Percentiles rank a stretch among this genome's conserved stretches.
These are phyloP conservation scores for Eristalinus aeneus DNA, from an alignment of 2,888 invertebrate species.

Conservation along the genomic window DNA sequence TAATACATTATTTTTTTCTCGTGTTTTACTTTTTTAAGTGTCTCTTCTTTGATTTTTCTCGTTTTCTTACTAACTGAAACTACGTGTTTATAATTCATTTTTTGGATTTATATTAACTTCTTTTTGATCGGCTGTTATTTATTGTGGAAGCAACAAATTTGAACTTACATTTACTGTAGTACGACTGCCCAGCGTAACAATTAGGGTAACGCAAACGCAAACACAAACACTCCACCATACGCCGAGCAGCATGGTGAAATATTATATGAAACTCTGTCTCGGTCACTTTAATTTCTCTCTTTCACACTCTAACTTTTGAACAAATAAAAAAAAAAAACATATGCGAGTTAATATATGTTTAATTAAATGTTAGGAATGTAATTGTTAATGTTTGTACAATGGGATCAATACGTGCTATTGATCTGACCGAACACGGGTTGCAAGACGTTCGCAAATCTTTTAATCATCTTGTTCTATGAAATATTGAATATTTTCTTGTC, in stretches of 20 bases:
- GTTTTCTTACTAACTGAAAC: constrained; percentile 33
- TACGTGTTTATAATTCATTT: constrained; percentile 6
- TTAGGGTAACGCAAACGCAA: constrained; percentile 64
- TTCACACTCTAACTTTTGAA: constrained; percentile 54
- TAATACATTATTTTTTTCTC: neutral
- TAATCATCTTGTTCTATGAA: neutral
- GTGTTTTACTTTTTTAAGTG: neutral
- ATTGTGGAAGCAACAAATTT: constrained; percentile 52
- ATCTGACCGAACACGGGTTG: constrained; percentile 73
- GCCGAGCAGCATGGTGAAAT: constrained; percentile 46
- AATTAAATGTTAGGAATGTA: neutral
- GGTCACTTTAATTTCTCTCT: constrained; percentile 54
- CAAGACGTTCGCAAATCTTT: no score
- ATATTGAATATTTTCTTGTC: neutral
- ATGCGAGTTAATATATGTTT: constrained; percentile 27
- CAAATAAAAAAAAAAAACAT: constrained; percentile 37
- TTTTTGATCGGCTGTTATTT: constrained; percentile 32
- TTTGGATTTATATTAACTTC: neutral
- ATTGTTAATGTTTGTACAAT: neutral
- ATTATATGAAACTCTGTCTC: constrained; percentile 23
- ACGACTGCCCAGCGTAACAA: constrained; percentile 71
- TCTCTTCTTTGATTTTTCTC: neutral
- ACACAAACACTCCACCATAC: constrained; percentile 56
- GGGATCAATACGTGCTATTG: neutral
- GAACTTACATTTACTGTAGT: constrained; percentile 65